These are phyloP conservation scores for Gasterosteus aculeatus DNA, from an alignment of 2,113 vertebrate species.

Conservation along the genomic window DNA sequence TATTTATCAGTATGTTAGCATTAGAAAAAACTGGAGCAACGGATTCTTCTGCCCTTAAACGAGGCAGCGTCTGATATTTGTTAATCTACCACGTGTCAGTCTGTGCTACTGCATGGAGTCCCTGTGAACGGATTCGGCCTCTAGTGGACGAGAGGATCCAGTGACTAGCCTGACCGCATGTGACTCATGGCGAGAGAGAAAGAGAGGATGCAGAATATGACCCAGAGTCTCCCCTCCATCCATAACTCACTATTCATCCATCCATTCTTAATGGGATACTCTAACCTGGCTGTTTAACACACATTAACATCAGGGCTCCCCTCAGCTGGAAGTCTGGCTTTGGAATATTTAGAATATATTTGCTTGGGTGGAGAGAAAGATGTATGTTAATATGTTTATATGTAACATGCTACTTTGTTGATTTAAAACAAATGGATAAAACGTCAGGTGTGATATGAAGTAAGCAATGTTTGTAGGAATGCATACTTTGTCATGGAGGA, in stretches of 20 bases:
- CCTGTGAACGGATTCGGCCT: conserved; percentile 43
- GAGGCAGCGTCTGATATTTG: conserved; percentile 1
- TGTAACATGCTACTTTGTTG: background rate
- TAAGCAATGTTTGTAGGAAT: background rate
- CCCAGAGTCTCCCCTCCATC: conserved; percentile 58
- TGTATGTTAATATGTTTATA: background rate
- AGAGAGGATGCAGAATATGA: conserved; percentile 28
- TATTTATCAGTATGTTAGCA: conserved; percentile 7
- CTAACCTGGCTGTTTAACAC: conserved; percentile 75
- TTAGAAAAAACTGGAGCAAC: background rate
- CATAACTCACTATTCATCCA: conserved; percentile 57
- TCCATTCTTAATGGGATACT: conserved; percentile 64
- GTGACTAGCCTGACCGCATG: conserved; percentile 40
- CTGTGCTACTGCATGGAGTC: conserved; percentile 21
- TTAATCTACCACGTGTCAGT: conserved; percentile 3
- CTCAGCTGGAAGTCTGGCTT: conserved; percentile 68
- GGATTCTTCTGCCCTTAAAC: background rate
- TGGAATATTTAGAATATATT: conserved; percentile 35
- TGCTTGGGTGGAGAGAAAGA: conserved; percentile 21
- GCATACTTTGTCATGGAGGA: background rate
- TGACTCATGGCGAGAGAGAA: conserved; percentile 57
- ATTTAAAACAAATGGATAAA: conserved; percentile 15
- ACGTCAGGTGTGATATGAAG: background rate
- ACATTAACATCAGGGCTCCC: conserved; percentile 67
- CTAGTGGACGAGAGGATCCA: conserved; percentile 53